These are phyloP conservation scores for Virgularia gustaviana DNA, from an alignment of 92 coral and sea anemone species.

Conservation along the genomic window DNA sequence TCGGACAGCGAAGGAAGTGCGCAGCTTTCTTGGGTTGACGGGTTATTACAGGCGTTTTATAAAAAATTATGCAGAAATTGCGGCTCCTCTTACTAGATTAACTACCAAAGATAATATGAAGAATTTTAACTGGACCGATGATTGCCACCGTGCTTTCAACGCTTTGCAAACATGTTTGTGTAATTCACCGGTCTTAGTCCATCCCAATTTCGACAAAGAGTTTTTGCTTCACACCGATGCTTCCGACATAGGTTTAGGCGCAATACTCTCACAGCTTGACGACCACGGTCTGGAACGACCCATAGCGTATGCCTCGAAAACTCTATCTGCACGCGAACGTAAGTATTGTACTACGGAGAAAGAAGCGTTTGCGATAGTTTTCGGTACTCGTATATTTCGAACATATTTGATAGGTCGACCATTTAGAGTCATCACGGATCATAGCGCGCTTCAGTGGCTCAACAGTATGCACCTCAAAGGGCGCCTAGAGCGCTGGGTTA, in stretches of 20 bases:
- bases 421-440: conserved; percentile 28
- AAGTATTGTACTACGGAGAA: conserved; percentile 15
- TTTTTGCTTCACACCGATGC: conserved; percentile 29
- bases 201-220: conserved; percentile 31
- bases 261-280: conserved; percentile 31
- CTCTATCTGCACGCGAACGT: conserved; percentile 23
- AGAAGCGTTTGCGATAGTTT: conserved; percentile 39
- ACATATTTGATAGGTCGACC: conserved; percentile 16
- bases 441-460: conserved; percentile 37
- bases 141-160: neutral
- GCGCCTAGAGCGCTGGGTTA: conserved; percentile 43
- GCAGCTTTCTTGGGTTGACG: too few relatives aligned
- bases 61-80: too few relatives aligned
- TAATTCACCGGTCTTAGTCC: conserved; percentile 22
- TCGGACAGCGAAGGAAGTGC: too few relatives aligned
- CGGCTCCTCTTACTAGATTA: too few relatives aligned
- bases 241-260: conserved; percentile 23
- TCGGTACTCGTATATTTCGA: conserved; percentile 33
- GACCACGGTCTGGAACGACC: conserved; percentile 19
- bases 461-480: conserved; percentile 45
- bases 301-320: conserved; percentile 30
- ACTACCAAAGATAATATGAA: conserved; percentile 3
- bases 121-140: conserved; percentile 1
- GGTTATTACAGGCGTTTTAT: too few relatives aligned
- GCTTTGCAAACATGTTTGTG: neutral